Evolutionary conservation across 1,140 invertebrate species (phyloP), one percentile per base, ranked within the genome.

Genomic region (Trichomalopsis sarcophagae): DNA sequence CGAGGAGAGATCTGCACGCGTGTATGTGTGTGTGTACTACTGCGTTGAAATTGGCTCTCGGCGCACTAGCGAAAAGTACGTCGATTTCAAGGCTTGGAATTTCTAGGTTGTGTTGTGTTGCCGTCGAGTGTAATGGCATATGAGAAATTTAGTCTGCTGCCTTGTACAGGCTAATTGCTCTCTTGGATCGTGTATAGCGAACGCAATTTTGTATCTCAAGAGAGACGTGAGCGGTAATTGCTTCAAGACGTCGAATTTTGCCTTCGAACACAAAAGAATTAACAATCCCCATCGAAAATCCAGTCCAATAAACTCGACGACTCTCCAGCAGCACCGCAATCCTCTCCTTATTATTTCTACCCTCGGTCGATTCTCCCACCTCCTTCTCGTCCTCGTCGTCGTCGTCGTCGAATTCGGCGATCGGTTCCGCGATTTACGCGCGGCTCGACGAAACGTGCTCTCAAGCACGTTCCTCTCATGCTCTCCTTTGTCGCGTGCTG

Each of bases 401-500:
- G 33, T 36, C 40, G 17, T 77, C 71, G 71, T 47, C 36, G 23
- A 40, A 36, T 44, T 77, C 17, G 23, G 75, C 27, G 75, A 77
- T 77, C 75, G 75, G 36, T 77, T 77, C 75, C 75, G 40, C 74
- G 74, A 76, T 76, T 76, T 44, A 62, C 55, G 21, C 74, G 74
- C 74, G 21, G 30, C 36, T 62, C 17, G 74, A 73, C 21, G 47
- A 23, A 78, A 78, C 76, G 76, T 78, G 76, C 40, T 23, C 47
- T 10, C 0, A 9, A 66, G 76, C 76, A 78, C 76, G 76, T 78
- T 62, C n/a, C 75, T 50, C 27, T 23, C 44, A 27, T 40, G 40
- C 7, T 21, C 55, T 17, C n/a, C 55, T 62, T n/a, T 6, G 55
- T n/a, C 55, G 55, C 55, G 21, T n/a, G 55, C 55, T 62, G 55